These are phyloP conservation scores for Halcyon leucocephala DNA, from an alignment of 2,797 vertebrate genomes.

Conservation along the genomic window DNA sequence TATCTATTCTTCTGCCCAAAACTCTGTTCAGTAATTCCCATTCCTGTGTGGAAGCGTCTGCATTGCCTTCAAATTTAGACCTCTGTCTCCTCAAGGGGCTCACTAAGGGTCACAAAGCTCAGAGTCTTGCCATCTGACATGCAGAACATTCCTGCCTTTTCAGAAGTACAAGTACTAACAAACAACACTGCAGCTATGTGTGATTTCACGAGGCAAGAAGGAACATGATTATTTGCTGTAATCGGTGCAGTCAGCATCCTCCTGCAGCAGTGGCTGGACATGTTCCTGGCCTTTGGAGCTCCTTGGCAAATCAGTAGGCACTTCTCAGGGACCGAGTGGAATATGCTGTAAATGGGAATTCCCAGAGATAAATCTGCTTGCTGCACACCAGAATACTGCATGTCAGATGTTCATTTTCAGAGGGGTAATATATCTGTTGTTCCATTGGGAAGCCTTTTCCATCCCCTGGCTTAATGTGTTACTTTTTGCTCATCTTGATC, in stretches of 20 bases:
- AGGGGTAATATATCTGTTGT: conserved; percentile 21
- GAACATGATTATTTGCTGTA: conserved; percentile 47
- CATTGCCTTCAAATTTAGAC: neutral
- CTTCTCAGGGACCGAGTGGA: conserved; percentile 28
- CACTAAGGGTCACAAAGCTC: neutral
- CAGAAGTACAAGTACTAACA: conserved; percentile 20
- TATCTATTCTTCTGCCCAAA: neutral
- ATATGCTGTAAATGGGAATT: conserved; percentile 51
- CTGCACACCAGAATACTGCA: neutral
- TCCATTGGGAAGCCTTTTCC: conserved; percentile 37
- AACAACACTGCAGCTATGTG: neutral
- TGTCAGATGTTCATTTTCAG: conserved; percentile 59
- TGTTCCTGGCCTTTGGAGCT: conserved; percentile 1
- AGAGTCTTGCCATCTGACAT: neutral
- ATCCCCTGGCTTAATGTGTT: conserved; percentile 1
- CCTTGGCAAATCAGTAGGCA: neutral
- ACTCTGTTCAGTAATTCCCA: neutral
- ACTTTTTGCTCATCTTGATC: conserved; percentile 19
- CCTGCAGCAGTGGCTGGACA: neutral
- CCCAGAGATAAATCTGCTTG: conserved; percentile 52
- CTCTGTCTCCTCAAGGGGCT: neutral
- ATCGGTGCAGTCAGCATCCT: neutral
- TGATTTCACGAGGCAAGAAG: conserved; percentile 25
- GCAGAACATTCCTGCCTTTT: conserved; percentile 26
- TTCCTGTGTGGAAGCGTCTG: neutral